Conservation (phyloP, 2,797 vertebrate species). For the Eptatretus atami region DNA sequence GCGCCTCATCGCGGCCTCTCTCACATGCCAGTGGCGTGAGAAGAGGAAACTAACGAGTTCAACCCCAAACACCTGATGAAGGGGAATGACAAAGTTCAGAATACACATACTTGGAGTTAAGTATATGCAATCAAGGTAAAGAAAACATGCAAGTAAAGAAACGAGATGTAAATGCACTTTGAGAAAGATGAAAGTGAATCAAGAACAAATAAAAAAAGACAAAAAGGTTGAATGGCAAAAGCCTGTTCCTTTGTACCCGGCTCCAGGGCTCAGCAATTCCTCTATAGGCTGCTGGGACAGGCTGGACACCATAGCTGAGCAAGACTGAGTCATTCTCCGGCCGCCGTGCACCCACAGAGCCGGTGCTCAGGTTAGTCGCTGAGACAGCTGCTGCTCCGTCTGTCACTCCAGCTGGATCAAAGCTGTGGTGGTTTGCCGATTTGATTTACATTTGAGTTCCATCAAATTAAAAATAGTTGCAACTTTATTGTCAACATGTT, state of each 20-base stretch:
- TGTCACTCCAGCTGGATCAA: no score
- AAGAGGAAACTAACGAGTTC: conserved; percentile 53
- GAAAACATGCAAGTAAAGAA: no score
- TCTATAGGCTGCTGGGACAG: conserved; percentile 33
- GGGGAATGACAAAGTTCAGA: background rate
- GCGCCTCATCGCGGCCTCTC: conserved; percentile 45
- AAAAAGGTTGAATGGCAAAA: background rate
- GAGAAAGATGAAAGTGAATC: no score
- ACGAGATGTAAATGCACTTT: no score
- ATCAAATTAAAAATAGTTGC: no score
- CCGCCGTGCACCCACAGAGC: conserved; percentile 7
- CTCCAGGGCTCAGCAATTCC: conserved; percentile 47
- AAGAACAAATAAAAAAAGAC: background rate
- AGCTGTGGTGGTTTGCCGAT: no score
- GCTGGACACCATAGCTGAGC: conserved; percentile 35
- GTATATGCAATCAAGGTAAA: no score
- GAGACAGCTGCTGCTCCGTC: no score
- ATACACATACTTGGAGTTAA: background rate
- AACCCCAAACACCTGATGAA: conserved; percentile 33
- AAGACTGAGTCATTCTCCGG: conserved; percentile 29
- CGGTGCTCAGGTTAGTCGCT: no score
- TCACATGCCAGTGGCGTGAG: conserved; percentile 54
- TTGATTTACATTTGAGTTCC: no score
- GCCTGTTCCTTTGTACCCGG: conserved; percentile 17
- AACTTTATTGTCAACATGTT: no score